Conservation (phyloP, 2,888 invertebrate species). For the Nysson spinosus region DNA sequence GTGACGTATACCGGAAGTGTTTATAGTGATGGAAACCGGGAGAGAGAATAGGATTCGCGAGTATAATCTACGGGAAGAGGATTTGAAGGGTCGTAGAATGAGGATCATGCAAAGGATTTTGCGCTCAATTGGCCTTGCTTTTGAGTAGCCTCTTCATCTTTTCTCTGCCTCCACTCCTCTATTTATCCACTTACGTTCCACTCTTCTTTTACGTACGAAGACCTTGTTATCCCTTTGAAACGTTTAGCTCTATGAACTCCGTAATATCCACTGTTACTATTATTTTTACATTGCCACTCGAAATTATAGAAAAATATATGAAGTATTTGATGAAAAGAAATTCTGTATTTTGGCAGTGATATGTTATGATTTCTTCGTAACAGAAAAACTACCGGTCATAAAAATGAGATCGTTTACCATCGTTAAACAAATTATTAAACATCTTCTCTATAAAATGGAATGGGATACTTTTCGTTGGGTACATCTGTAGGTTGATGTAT, state of each 20-base stretch:
- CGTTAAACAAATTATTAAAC: no score
- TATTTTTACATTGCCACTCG: neutral
- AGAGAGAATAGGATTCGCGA: no score
- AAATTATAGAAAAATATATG: neutral
- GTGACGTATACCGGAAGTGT: no score
- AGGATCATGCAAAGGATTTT: constrained; percentile 27
- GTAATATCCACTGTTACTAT: constrained; percentile 1
- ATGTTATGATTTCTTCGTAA: no score
- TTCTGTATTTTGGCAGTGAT: no score
- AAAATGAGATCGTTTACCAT: no score
- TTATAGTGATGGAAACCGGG: constrained; percentile 13
- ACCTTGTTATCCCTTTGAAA: constrained; percentile 13
- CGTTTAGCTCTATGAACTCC: constrained; percentile 8
- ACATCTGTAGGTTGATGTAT: no score
- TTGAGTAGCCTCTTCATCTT: constrained; percentile 12
- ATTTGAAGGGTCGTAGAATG: constrained; percentile 19
- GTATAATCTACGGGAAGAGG: constrained; percentile 11
- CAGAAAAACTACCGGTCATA: no score
- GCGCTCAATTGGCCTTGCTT: constrained; percentile 27
- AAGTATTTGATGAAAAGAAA: no score
- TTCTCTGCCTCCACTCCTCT: constrained; percentile 6
- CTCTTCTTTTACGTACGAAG: neutral
- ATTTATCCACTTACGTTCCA: constrained; percentile 18
- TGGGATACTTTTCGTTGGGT: no score
- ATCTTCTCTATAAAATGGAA: no score